Conservation (phyloP, 2,888 invertebrate species). For the Apamea monoglypha region DNA sequence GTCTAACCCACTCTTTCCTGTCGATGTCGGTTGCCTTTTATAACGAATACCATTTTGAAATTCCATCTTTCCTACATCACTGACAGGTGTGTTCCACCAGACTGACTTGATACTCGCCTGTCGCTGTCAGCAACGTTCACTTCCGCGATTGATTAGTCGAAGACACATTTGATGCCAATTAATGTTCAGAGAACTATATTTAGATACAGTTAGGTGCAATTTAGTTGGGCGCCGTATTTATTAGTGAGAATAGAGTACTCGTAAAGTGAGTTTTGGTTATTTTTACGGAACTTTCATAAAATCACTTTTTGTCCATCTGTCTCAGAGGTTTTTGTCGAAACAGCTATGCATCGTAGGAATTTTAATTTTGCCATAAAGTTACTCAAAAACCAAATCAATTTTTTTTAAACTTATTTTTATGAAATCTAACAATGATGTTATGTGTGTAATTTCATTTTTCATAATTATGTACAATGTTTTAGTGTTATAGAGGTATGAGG, state of each 20-base stretch:
- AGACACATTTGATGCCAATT: conserved; percentile 61
- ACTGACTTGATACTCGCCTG: conserved; percentile 26
- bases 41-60: neutral
- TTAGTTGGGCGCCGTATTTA: neutral
- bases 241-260: neutral
- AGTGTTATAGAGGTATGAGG: too few species aligned
- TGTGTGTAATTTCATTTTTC: neutral
- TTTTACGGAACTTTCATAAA: neutral
- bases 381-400: neutral
- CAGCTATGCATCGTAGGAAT: neutral
- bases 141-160: conserved; percentile 56
- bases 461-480: neutral
- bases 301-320: neutral
- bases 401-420: neutral
- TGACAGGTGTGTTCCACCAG: neutral
- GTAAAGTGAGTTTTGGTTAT: neutral
- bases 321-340: neutral
- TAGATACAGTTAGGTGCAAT: neutral
- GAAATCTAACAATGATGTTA: neutral
- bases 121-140: conserved; percentile 13
- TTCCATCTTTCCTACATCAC: neutral
- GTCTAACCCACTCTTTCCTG: too few species aligned
- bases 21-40: too few species aligned
- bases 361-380: neutral
- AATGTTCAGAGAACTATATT: conserved; percentile 54